Percentiles rank a stretch among this genome's conserved stretches.
These are phyloP conservation scores for Rhagophthalmus giganteus DNA, from an alignment of 2,888 invertebrate genomes.

Conservation along the genomic window DNA sequence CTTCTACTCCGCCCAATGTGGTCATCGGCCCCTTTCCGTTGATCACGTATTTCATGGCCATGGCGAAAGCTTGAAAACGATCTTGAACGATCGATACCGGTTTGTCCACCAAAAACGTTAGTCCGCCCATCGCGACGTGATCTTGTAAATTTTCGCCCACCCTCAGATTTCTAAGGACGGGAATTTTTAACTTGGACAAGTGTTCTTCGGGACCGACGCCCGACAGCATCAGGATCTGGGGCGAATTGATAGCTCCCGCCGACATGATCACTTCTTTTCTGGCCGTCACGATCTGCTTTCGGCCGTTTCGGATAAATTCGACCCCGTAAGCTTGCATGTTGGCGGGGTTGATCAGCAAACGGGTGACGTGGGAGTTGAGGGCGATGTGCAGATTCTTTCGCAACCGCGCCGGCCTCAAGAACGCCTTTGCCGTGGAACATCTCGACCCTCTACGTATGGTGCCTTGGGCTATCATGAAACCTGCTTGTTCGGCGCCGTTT, in stretches of 20 bases:
- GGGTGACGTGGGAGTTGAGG: slow-evolving; percentile 77
- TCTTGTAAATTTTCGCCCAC: slow-evolving; percentile 86
- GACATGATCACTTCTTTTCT: slow-evolving; percentile 83
- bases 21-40: slow-evolving; percentile 85
- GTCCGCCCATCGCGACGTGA: slow-evolving; percentile 84
- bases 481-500: slow-evolving; percentile 78
- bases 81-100: slow-evolving; percentile 83
- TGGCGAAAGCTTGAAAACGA: slow-evolving; percentile 72
- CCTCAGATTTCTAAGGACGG: slow-evolving; percentile 72
- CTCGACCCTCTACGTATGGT: slow-evolving; percentile 80
- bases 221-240: slow-evolving; percentile 89
- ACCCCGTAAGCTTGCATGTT: slow-evolving; percentile 79
- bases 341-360: slow-evolving; percentile 72
- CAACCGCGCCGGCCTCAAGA: slow-evolving; percentile 74
- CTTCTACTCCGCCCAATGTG: slow-evolving; percentile 84
- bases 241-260: slow-evolving; percentile 89
- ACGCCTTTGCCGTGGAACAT: slow-evolving; percentile 88
- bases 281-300: slow-evolving; percentile 70
- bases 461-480: slow-evolving; percentile 86
- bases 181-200: slow-evolving; percentile 69
- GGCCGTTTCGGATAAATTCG: slow-evolving; percentile 76
- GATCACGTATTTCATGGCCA: slow-evolving; percentile 79
- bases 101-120: slow-evolving; percentile 79
- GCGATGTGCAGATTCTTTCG: slow-evolving; percentile 80
- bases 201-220: slow-evolving; percentile 69